Percentiles rank a stretch among this genome's conserved stretches.
phyloP scores from a whole-genome alignment of 2,113 vertebrate genomes.

The Planiliza haematocheilus region DNA sequence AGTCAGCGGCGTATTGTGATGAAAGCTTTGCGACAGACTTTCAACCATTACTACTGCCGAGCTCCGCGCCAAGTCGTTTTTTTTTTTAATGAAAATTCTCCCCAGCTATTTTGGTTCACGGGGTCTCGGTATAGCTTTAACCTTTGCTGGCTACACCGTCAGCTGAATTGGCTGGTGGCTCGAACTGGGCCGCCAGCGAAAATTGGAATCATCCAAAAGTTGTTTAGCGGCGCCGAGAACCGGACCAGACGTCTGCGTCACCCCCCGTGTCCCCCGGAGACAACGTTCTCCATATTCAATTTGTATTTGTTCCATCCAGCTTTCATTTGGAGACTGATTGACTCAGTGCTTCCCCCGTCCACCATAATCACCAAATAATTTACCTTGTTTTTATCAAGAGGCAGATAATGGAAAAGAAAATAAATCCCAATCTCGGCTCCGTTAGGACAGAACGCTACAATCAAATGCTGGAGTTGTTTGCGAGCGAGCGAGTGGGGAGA shows the following conservation, averaged over 20 bases:
- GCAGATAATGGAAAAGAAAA: conserved; percentile 69
- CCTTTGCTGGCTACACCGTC: conserved; percentile 52
- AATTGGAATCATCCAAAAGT: conserved; percentile 55
- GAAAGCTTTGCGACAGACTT: conserved; percentile 61
- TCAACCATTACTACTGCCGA: conserved; percentile 38
- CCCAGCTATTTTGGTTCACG: conserved; percentile 57
- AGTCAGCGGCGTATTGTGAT: conserved; percentile 61
- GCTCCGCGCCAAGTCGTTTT: conserved; percentile 52
- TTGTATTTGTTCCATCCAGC: conserved; percentile 69
- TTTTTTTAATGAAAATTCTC: conserved; percentile 69
- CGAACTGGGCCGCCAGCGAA: background rate
- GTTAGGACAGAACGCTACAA: conserved; percentile 49
- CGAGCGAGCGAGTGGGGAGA: conserved; percentile 7
- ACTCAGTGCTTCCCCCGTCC: conserved; percentile 55
- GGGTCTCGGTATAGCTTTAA: conserved; percentile 52
- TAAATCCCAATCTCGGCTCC: conserved; percentile 58
- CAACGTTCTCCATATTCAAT: conserved; percentile 65
- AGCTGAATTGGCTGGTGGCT: conserved; percentile 32
- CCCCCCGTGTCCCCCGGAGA: background rate
- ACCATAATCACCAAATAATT: conserved; percentile 71
- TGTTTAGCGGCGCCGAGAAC: conserved; percentile 58
- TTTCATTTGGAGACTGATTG: conserved; percentile 66
- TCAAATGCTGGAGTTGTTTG: conserved; percentile 51
- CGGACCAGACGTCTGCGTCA: conserved; percentile 19
- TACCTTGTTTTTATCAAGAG: conserved; percentile 63